A percentile compares a stretch with the other conserved stretches of the same genome.
Conservation (phyloP, 2,113 vertebrate genomes). For the Silurus asotus region DNA sequence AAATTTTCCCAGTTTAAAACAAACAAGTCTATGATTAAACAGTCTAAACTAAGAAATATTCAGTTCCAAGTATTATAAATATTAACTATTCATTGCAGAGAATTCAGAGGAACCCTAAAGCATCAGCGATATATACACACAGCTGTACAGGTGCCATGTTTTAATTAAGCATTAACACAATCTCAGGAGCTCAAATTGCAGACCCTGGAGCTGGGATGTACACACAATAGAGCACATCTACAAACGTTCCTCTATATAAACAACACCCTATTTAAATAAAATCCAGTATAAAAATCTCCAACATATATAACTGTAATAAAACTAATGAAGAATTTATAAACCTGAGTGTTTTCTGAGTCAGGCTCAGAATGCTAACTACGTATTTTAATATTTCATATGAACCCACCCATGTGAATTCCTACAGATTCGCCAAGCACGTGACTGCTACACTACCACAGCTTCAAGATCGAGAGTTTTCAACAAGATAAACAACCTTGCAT, state of each 20-base stretch:
- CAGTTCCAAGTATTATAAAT: neutral
- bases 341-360: neutral
- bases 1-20: neutral
- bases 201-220: neutral
- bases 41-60: neutral
- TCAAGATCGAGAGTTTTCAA: neutral
- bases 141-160: neutral
- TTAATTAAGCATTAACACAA: neutral
- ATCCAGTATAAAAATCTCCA: neutral
- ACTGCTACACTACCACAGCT: neutral
- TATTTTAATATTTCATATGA: slow-evolving; percentile 1
- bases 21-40: neutral
- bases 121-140: neutral
- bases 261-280: neutral
- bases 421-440: neutral
- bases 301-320: neutral
- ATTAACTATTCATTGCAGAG: neutral
- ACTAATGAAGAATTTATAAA: neutral
- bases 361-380: neutral
- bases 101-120: neutral
- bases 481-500: neutral
- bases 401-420: neutral
- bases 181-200: neutral
- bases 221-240: neutral
- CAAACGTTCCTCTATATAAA: neutral